Evolutionary conservation across 1,140 invertebrate species (phyloP), one percentile per base, ranked within the genome.

Genomic region (Hylaeus anthracinus): DNA sequence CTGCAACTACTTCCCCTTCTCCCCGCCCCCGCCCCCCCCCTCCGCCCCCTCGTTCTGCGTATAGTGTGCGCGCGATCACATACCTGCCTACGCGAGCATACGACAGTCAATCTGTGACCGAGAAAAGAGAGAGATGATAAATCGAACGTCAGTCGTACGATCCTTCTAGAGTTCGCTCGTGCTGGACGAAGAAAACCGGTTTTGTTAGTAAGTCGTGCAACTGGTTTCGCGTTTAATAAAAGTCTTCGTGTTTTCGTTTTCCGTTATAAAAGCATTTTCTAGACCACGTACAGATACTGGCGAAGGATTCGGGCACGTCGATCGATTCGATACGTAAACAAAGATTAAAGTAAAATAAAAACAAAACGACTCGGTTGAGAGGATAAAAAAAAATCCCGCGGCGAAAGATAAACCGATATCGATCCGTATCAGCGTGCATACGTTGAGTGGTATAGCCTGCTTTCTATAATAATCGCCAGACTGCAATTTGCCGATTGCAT

Each of bases 191-290:
- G 81, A 79, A 82, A 91, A 91, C 91, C 87, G 90, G 90, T 92
- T 92, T 83, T 61, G 43, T 14, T 66, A 55, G 73, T 81, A 71
- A 86, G 83, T 79, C 75, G 76, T 61, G 87, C 85, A 88, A 92
- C 92, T 90, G 89, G 91, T 92, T 91, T 88, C 75, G 83, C 85
- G 88, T 89, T 91, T 90, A 90, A 89, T 91, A 92, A 92, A 91
- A 88, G 86, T 79, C 71, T 14, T 56, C 26, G 75, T 61, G 76
- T 85, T 90, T 90, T 88, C 89, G 86, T 84, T 81, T 58, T 78
- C 74, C 82, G 37, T 75, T 80, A 74, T 66, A 63, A 26, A 58
- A 39, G 39, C 15, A n/a, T 43, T 39, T 55, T n/a, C 8, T 2
- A 70, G 37, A 56, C 51, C 26, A 51, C n/a, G 43, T n/a, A 26